These are phyloP conservation scores for Moxostoma hubbsi DNA, from an alignment of 2,797 vertebrate genomes.

Conservation along the genomic window DNA sequence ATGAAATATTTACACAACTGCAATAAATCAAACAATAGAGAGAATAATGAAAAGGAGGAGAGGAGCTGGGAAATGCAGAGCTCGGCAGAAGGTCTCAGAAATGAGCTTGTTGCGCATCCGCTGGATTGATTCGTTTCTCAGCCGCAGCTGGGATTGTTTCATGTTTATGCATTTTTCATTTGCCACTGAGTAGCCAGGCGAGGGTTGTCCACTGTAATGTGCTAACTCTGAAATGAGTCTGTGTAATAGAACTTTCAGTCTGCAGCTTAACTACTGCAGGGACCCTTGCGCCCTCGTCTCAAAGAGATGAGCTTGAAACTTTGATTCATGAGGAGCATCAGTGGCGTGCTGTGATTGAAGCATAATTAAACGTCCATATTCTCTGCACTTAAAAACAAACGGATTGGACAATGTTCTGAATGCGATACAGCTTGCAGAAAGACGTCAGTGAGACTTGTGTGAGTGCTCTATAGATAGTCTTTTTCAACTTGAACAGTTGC, in stretches of 20 bases:
- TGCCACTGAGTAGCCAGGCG: constrained; percentile 13
- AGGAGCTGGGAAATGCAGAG: neutral
- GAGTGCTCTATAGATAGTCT: constrained; percentile 6
- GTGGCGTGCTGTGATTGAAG: constrained; percentile 37
- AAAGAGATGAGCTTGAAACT: constrained; percentile 36
- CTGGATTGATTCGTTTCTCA: constrained; percentile 49
- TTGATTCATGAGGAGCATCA: constrained; percentile 49
- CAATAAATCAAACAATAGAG: constrained; percentile 64
- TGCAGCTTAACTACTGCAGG: constrained; percentile 38
- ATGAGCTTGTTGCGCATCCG: constrained; percentile 25
- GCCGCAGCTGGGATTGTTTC: constrained; percentile 43
- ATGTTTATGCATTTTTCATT: constrained; percentile 58
- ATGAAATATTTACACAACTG: constrained; percentile 69
- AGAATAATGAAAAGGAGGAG: constrained; percentile 59
- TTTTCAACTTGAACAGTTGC: constrained; percentile 16
- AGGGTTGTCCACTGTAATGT: constrained; percentile 39
- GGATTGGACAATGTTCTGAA: constrained; percentile 24
- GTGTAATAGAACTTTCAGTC: constrained; percentile 52
- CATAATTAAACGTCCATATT: constrained; percentile 52
- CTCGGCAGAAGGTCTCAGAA: constrained; percentile 6
- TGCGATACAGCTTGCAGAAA: constrained; percentile 30
- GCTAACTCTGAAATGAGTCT: constrained; percentile 38
- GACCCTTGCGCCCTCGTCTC: constrained; percentile 40
- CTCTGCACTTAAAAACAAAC: constrained; percentile 54
- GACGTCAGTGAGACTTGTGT: constrained; percentile 33